phyloP scores from a whole-genome alignment of 1,140 invertebrate genomes.

The Monomorium pharaonis region DNA sequence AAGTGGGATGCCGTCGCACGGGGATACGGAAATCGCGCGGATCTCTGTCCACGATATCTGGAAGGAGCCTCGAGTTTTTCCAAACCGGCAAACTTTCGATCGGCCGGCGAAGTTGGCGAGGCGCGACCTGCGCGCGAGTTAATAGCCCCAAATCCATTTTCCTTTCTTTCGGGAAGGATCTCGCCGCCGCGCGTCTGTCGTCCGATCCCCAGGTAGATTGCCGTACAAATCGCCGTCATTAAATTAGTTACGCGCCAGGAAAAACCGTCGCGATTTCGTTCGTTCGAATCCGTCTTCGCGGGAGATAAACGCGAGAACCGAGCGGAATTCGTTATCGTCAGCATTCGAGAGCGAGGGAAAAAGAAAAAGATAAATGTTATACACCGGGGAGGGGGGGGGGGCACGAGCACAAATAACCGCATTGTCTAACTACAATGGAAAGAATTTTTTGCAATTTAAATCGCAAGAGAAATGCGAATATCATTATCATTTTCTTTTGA shows the following conservation, averaged over 20 bases:
- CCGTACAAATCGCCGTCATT: constrained; percentile 46
- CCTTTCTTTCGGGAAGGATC: background rate
- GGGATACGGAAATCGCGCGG: background rate
- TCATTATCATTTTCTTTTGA: background rate
- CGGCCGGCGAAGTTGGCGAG: constrained; percentile 13
- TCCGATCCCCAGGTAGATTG: constrained; percentile 34
- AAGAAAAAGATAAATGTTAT: background rate
- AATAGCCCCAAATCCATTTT: constrained; percentile 58
- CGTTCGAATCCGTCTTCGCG: constrained; percentile 19
- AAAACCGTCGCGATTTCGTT: constrained; percentile 40
- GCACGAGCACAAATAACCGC: background rate
- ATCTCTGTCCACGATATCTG: background rate
- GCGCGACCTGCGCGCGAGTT: constrained; percentile 6
- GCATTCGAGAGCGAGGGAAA: background rate
- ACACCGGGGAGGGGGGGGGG: too few relatives aligned
- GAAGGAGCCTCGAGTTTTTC: constrained; percentile 19
- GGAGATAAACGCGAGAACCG: constrained; percentile 32
- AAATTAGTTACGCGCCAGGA: constrained; percentile 42
- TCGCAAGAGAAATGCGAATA: background rate
- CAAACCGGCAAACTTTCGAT: constrained; percentile 39
- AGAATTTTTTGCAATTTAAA: background rate
- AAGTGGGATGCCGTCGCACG: background rate
- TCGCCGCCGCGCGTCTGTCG: background rate
- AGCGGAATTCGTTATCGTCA: constrained; percentile 42
- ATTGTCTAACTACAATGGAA: background rate